Evolutionary conservation across 2,888 invertebrate genomes (phyloP).

Genomic region (Caenorhabditis sinica): DNA sequence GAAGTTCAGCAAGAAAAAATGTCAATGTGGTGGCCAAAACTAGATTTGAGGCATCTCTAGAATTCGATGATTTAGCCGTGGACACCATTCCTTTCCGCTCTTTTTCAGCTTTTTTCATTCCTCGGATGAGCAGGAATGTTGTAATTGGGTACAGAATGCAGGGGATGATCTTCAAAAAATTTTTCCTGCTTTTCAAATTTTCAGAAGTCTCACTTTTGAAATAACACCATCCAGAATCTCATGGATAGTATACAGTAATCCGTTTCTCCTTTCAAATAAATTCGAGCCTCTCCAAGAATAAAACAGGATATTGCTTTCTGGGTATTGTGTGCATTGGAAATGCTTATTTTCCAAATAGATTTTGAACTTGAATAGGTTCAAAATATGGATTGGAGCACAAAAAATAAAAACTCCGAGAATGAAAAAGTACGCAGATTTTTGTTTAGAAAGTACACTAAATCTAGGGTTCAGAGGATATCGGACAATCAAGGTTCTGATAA

Average conservation of each 20-base stretch:
- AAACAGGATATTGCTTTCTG: background rate
- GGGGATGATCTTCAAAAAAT: background rate
- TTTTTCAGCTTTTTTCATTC: background rate
- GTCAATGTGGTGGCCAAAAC: no score
- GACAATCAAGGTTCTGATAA: background rate
- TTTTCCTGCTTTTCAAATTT: background rate
- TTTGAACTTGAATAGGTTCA: background rate
- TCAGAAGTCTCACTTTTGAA: background rate
- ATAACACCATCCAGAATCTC: background rate
- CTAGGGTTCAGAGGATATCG: background rate
- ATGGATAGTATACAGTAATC: background rate
- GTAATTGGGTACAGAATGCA: background rate
- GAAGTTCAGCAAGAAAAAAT: no score
- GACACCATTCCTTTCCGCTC: background rate
- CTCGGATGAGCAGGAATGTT: background rate
- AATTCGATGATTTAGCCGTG: background rate
- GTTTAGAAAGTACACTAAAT: background rate
- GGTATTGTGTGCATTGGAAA: background rate
- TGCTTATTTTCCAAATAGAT: background rate
- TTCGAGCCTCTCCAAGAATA: background rate
- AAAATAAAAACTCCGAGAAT: background rate
- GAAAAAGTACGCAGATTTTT: background rate
- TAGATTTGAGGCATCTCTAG: background rate
- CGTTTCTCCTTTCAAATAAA: background rate
- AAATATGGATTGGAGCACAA: background rate